Evolutionary conservation across 1,140 invertebrate genomes (phyloP), one percentile per base, ranked within the genome.

Genomic region (Drosophila simulans): DNA sequence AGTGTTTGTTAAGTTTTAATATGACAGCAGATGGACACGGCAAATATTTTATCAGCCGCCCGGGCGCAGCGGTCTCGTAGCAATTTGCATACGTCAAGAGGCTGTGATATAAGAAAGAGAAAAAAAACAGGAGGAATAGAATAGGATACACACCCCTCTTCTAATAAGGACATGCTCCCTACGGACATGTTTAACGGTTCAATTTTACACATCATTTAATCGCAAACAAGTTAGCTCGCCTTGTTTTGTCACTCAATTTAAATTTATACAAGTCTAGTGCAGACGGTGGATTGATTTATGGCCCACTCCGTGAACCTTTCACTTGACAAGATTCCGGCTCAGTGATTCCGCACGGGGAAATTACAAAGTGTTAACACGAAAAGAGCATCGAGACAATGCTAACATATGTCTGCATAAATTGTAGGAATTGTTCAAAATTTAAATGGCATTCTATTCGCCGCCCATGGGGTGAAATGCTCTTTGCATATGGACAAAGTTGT

Each of bases 131-230:
- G 42, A 65, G 31, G 15, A 46, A 11, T 5, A 34, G 42, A 4
- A 3, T 10, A 34, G 42, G 8, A 3, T 10, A 40, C 22, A 20
- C 39, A 45, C 39, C 40, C 55, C 49, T 51, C 27, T 51, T 34
- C 5, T 10, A 34, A 52, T 59, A n/a, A 60, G 31, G 5, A 37
- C 22, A 17, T 15, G 42, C 43, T 80, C 88, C 77, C 82, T 43
- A 57, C 31, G 83, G 88, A 91, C 73, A 81, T 72, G 81, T 85
- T 90, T 90, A 89, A 89, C 68, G 80, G 80, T 81, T 91, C 85
- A 90, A 91, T 91, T 91, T 91, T 80, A 84, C 88, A 88, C 82
- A 75, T 91, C 88, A 91, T 91, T 91, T 91, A 88, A 84, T 91
- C 66, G 66, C 69, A 88, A 88, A 88, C 82, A 91, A 89, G 85